Base-by-base conservation (phyloP, 1,140 invertebrate species). In the Goniozus legneri region DNA sequence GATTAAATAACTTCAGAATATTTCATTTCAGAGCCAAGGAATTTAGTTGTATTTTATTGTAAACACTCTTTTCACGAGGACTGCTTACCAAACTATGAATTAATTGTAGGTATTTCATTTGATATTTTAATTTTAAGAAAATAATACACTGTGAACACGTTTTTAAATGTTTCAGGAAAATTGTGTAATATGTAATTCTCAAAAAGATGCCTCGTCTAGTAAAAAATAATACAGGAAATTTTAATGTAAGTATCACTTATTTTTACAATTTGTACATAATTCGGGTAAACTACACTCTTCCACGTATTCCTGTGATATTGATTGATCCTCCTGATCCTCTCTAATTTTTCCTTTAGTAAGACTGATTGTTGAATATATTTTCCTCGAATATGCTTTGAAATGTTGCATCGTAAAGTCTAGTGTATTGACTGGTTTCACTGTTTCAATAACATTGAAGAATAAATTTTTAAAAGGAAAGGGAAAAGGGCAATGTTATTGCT, bases 11-110 rank as follows among this genome's bases (percentile, higher is more conserved):
- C 12, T 8, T 44, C 24, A 46, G 30, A 42, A 48, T 50, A 31
- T 24, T 58, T 69, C 42, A 50, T 65, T 64, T 70, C 73, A 71
- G 85, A 88, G 64, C 81, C 82, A 8, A 84, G 80, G 58, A 84
- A 87, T 69, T 73, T 94, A 52, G 76, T 87, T 47, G 80, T 91
- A 32, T 97, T 94, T 69, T 88, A 91, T 65, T 97, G 93, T 65
- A 85, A 85, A 51, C 94, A 97, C 76, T 82, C 84, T 1, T 96
- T 94, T 69, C 94, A 97, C 71, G 83, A 88, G 67, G 81, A 84
- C 47, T 97, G 94, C 75, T 69, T 95, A 52, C 81, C 82, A 32
- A 69, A 70, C 50, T 62, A 72, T 30, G 55, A 75, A 56, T 41
- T 67, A 36, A 55, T 73, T 31, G 71, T 73, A 56, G 14, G 56